Base-by-base conservation (phyloP, 2,113 vertebrate species). In the Brachirus orientalis region DNA sequence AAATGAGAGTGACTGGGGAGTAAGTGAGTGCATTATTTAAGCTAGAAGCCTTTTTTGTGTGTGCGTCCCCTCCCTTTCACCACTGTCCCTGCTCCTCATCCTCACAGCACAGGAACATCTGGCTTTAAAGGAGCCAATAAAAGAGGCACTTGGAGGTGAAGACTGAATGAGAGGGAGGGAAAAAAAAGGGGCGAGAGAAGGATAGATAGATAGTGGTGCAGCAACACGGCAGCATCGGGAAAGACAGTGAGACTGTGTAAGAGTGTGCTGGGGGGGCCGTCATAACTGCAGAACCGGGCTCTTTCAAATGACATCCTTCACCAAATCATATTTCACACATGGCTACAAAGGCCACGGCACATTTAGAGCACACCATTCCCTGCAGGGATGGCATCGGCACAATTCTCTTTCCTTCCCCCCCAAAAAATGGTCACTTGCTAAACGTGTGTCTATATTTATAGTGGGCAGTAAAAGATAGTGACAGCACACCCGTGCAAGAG, bases 321-420 rank as follows among this genome's bases (percentile, higher is more conserved):
- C 76, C 79, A 87, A 89, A 87, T 77, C 72, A 77, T 86, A 81
- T 83, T 84, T 86, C 79, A 86, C 77, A 83, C 60, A 65, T 75
- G 72, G 80, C 80, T 72, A 79, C 82, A 80, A 77, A 83, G 75
- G 72, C 79, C 81, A 79, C 72, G 48, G 51, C 72, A 44, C 72
- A 82, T 81, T 85, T 81, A 79, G 85, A 87, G 77, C 46, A 38
- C 63, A 63, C 66, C 67, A 43, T 67, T 35, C 62, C 81, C 85
- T 73, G 75, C 80, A 82, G 78, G 59, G 75, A 62, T 2, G 68
- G 61, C 59, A 37, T 43, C 17, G 44, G 69, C 65, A 69, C 53
- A 52, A 86, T 81, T 77, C 72, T 46, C 14, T 36, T 53, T 35
- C 53, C 35, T 35, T 28, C 45, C 47, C 33, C n/a, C 22, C 45